Evolutionary conservation across 2,888 invertebrate genomes (phyloP).

Genomic region (Ectemnius lituratus): DNA sequence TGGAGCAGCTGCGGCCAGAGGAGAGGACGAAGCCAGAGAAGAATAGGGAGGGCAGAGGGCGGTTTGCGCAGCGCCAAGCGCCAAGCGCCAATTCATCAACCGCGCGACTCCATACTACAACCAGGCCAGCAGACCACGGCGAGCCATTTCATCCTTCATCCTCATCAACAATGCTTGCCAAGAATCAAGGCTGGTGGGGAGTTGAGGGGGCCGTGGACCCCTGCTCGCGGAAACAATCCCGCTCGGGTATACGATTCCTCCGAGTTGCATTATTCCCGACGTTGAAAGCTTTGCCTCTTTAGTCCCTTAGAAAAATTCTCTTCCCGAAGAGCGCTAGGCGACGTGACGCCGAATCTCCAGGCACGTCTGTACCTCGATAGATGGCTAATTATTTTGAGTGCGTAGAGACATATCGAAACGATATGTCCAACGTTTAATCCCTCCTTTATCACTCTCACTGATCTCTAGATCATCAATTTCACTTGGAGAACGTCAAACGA

Average conservation of each 20-base stretch:
- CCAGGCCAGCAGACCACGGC: conserved; percentile 50
- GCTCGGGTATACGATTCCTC: conserved; percentile 53
- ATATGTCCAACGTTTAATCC: too few relatives aligned
- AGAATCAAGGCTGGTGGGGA: conserved; percentile 59
- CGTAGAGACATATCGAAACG: conserved; percentile 41
- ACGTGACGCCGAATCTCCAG: conserved; percentile 43
- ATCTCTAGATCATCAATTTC: too few relatives aligned
- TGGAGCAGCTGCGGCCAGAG: conserved; percentile 16
- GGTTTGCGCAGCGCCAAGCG: conserved; percentile 50
- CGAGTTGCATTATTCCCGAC: conserved; percentile 60
- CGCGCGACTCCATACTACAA: conserved; percentile 56
- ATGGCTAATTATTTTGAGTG: conserved; percentile 56
- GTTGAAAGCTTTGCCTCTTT: conserved; percentile 30
- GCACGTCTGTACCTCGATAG: conserved; percentile 33
- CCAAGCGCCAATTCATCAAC: conserved; percentile 63
- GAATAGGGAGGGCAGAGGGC: conserved; percentile 49
- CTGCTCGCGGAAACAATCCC: conserved; percentile 60
- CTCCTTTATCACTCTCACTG: too few relatives aligned
- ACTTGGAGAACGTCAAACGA: too few relatives aligned
- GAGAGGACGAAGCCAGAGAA: conserved; percentile 18
- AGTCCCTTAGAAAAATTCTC: conserved; percentile 33
- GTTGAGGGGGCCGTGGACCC: neutral
- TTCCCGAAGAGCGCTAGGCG: conserved; percentile 16
- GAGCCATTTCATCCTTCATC: conserved; percentile 68
- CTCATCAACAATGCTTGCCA: conserved; percentile 69